phyloP scores from a whole-genome alignment of 2,113 vertebrate genomes.

The Hystrix brachyura region DNA sequence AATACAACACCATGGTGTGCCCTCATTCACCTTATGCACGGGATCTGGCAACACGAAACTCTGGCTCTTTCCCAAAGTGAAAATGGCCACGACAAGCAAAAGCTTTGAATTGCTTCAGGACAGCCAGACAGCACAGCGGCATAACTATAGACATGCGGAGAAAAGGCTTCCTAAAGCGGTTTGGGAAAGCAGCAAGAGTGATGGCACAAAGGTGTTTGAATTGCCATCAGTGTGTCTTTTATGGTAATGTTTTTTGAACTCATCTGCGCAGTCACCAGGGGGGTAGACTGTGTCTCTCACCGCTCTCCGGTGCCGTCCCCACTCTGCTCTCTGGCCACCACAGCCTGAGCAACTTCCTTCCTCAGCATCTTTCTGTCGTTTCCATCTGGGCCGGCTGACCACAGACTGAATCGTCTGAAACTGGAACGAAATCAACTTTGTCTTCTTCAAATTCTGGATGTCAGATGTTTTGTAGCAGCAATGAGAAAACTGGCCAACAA shows the following conservation, averaged over 20 bases:
- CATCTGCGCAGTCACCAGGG: not conserved
- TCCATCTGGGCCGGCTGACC: not conserved
- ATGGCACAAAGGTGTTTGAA: not conserved
- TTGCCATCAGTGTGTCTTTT: not conserved
- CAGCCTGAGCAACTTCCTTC: not conserved
- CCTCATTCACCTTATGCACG: not conserved
- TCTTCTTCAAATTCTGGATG: not conserved
- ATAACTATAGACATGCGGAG: not conserved
- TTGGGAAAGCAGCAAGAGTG: not conserved
- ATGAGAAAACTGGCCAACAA: too few species aligned
- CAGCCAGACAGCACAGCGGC: not conserved
- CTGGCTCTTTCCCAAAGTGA: not conserved
- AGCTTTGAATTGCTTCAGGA: not conserved
- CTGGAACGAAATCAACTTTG: rapidly evolving
- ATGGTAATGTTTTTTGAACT: not conserved
- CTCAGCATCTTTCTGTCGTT: not conserved
- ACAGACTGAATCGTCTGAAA: not conserved
- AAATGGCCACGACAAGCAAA: not conserved
- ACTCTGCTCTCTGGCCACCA: not conserved
- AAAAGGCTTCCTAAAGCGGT: not conserved
- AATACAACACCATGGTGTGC: not conserved
- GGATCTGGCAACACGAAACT: not conserved
- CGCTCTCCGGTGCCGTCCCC: not conserved
- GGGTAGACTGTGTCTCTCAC: too few species aligned
- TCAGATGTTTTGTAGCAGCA: not conserved